Conservation (phyloP, 2,888 invertebrate species). For the Willowsia nigromaculata region DNA sequence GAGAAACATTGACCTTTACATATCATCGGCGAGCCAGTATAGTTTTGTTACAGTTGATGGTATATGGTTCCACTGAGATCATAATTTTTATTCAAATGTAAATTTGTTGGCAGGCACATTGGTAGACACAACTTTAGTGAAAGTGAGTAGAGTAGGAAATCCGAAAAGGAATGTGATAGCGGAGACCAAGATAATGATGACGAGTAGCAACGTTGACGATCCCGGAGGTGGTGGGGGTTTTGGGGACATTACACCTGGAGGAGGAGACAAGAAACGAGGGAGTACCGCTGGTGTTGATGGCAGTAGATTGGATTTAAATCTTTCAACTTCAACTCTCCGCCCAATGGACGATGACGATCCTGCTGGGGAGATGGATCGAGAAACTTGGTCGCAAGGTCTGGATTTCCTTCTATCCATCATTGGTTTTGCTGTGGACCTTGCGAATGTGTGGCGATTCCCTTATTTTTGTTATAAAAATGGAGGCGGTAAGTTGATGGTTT, state of each 20-base stretch:
- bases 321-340: slow-evolving; percentile 64
- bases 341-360: slow-evolving; percentile 39
- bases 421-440: slow-evolving; percentile 98
- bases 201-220: slow-evolving; percentile 60
- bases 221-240: slow-evolving; percentile 59
- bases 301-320: slow-evolving; percentile 56
- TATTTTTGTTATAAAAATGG: slow-evolving; percentile 98
- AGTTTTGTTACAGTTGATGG: background rate
- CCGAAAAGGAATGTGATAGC: slow-evolving; percentile 64
- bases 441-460: slow-evolving; percentile 97
- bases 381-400: slow-evolving; percentile 78
- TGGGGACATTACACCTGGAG: slow-evolving; percentile 15
- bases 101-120: slow-evolving; percentile 56
- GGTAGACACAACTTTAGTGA: slow-evolving; percentile 63
- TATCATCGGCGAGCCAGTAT: too few species aligned
- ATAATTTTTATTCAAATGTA: background rate
- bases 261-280: slow-evolving; percentile 13
- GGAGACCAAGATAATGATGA: slow-evolving; percentile 67
- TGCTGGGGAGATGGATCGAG: slow-evolving; percentile 70
- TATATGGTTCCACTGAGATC: background rate
- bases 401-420: slow-evolving; percentile 98
- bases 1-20: slow-evolving; percentile 6
- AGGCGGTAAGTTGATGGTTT: slow-evolving; percentile 86
- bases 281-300: slow-evolving; percentile 30
- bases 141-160: slow-evolving; percentile 66